These are phyloP conservation scores for Pseudois nayaur DNA, from an alignment of 2,113 vertebrate genomes.

Conservation along the genomic window DNA sequence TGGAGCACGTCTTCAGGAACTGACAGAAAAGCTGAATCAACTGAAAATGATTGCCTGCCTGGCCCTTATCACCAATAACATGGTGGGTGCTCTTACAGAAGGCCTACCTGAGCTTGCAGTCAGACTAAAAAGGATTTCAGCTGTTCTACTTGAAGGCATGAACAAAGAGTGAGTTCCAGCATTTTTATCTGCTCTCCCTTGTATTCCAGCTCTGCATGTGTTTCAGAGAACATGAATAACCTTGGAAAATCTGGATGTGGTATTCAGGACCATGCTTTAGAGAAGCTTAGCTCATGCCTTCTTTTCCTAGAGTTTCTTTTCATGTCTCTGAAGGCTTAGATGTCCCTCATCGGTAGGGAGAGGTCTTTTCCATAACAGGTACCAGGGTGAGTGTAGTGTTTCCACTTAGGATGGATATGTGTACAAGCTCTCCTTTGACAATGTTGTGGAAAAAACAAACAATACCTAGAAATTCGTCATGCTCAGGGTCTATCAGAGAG, in stretches of 20 bases:
- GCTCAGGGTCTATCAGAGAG: neutral
- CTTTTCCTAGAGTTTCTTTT: conserved; percentile 28
- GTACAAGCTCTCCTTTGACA: neutral
- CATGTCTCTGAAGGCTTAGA: neutral
- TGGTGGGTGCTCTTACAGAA: conserved; percentile 83
- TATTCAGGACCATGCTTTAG: neutral
- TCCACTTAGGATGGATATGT: neutral
- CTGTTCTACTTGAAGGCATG: conserved; percentile 92
- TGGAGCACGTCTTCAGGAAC: conserved; percentile 87
- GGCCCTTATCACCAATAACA: conserved; percentile 89
- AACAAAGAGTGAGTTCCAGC: conserved; percentile 85
- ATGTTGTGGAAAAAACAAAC: neutral
- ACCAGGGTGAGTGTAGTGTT: neutral
- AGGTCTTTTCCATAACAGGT: neutral
- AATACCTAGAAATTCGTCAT: neutral
- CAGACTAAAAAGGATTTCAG: conserved; percentile 87
- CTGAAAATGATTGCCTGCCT: conserved; percentile 88
- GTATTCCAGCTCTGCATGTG: neutral
- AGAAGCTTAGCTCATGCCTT: neutral
- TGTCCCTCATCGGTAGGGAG: conserved; percentile 14
- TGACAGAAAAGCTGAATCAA: conserved; percentile 87
- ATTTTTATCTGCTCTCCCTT: neutral
- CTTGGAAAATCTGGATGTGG: neutral
- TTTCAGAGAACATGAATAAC: neutral
- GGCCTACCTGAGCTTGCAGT: conserved; percentile 85